Conservation (phyloP, 1,140 invertebrate species). For the Coenobita brevimanus region DNA sequence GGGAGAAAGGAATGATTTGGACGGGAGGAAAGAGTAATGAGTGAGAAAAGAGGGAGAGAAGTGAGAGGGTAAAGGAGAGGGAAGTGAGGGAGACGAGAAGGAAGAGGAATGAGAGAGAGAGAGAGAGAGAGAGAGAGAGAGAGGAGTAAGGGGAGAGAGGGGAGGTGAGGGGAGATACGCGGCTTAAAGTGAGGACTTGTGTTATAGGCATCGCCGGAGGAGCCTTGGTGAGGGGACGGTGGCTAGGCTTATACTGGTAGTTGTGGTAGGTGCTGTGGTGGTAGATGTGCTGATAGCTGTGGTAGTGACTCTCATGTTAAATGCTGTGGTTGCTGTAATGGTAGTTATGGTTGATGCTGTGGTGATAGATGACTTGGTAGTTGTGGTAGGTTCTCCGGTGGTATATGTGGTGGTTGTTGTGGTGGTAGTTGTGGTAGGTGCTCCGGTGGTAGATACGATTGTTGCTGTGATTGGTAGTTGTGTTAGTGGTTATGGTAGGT, state of each 20-base stretch:
- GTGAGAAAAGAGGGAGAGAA: too few species aligned
- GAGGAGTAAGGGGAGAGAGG: too few species aligned
- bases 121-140: neutral
- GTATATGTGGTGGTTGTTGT: conserved; percentile 1
- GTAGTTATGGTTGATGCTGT: neutral
- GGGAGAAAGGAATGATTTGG: neutral
- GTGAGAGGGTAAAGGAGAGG: too few species aligned
- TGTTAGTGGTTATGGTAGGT: neutral
- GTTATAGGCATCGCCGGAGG: conserved; percentile 32
- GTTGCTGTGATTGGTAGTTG: neutral
- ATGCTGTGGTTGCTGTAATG: neutral
- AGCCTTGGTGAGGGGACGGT: conserved; percentile 5
- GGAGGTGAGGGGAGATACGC: conserved; percentile 29
- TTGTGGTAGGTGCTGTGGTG: conserved; percentile 6
- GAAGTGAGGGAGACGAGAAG: too few species aligned
- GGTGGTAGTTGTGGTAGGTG: neutral
- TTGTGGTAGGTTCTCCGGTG: neutral
- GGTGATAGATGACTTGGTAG: neutral
- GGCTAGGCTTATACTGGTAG: conserved; percentile 5
- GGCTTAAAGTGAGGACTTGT: conserved; percentile 58
- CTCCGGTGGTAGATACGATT: neutral
- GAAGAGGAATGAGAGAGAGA: conserved; percentile 1
- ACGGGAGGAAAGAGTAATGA: too few species aligned
- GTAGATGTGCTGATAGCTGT: neutral
- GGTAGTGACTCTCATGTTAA: neutral